phyloP scores from a whole-genome alignment of 2,113 vertebrate species.

The Spheniscus mendiculus region DNA sequence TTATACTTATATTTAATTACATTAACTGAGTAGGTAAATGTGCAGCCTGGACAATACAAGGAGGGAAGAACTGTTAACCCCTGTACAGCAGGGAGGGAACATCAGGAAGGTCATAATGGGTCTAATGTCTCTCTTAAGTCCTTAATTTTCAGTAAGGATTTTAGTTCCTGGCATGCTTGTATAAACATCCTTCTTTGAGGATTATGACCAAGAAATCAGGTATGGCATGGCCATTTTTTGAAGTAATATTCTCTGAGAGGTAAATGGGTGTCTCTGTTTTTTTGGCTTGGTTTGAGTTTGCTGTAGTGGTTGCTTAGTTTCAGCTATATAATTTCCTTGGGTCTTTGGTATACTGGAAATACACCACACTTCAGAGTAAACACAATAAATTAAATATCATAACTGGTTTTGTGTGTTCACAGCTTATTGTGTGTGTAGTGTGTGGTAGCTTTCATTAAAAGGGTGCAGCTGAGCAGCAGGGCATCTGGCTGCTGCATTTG shows the following conservation, averaged over 20 bases:
- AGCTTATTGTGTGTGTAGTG: background rate
- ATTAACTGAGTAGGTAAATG: background rate
- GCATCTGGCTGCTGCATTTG: background rate
- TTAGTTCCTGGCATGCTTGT: background rate
- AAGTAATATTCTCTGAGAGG: background rate
- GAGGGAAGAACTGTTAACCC: background rate
- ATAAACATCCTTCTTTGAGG: background rate
- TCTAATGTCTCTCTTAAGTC: background rate
- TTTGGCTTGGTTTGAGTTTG: background rate
- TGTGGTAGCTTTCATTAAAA: background rate
- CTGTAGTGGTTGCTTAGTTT: background rate
- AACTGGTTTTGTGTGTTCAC: background rate
- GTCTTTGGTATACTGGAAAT: background rate
- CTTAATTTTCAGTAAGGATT: background rate
- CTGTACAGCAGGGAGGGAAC: background rate
- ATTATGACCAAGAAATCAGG: background rate
- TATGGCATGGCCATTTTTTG: background rate
- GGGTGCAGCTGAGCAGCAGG: background rate
- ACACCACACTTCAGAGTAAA: background rate
- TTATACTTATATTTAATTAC: background rate
- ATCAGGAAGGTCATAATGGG: accelerated
- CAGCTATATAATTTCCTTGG: background rate
- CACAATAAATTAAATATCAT: background rate
- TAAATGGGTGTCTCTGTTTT: background rate
- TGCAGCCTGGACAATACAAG: background rate